Evolutionary conservation across 2,888 invertebrate species (phyloP), one percentile per base, ranked within the genome.

Genomic region (Dichetophora obliterata): DNA sequence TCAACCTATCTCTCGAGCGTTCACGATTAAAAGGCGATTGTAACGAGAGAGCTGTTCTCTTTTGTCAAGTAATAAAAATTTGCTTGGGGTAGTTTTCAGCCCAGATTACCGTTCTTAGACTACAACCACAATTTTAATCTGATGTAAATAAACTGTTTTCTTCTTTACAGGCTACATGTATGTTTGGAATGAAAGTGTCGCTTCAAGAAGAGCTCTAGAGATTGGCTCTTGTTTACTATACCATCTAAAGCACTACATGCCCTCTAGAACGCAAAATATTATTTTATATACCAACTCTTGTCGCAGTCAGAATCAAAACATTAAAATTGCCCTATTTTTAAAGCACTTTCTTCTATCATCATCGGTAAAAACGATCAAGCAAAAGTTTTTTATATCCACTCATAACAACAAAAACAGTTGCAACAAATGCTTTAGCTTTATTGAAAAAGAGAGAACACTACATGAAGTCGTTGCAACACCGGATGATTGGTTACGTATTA

Each of bases 281-380:
- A 54, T 72, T 72, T 34, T 72, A 37, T 72, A 72, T 43, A 43
- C 72, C 48, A 57, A 72, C 37, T 71, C 71, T n/a, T 57, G 71
- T 57, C 37, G 59, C 22, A 57, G 71, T 57, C 71, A 71, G 50
- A 71, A 57, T 71, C 71, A 59, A 11, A 57, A 71, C 57, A 71
- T 71, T 37, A 71, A 71, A 71, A 8, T 72, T 24, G 72, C 72
- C 16, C 72, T 72, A 8, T 8, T 37, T 37, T 37, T 37, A 37
- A 37, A 37, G 8, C 37, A 37, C 8, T 37, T 37, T 8, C 37
- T 37, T 37, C 37, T 37, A 37, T 37, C 37, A 37, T 8, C 37
- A 37, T 8, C 37, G 8, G 37, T 72, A 48, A 72, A 72, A 72
- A 61, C 37, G 37, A 72, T 72, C 27, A 72, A 57, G 37, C 71